Conservation (phyloP, 2,888 invertebrate genomes). For the Nebria brevicollis region DNA sequence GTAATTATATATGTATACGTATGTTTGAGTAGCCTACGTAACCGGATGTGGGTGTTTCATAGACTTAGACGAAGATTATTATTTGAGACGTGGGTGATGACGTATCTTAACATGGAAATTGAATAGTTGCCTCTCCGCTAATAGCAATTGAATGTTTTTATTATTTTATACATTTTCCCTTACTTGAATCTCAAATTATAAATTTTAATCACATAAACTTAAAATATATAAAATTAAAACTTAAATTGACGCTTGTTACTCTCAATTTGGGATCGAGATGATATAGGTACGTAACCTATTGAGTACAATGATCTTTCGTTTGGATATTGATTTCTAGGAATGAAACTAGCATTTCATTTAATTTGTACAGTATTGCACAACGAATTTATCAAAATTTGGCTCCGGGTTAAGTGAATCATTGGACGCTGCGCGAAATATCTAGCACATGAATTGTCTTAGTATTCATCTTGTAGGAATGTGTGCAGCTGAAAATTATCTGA, state of each 20-base stretch:
- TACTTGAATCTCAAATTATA: too few relatives aligned
- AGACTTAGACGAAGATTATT: conserved; percentile 15
- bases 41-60: conserved; percentile 23
- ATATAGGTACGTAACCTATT: too few relatives aligned
- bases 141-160: neutral
- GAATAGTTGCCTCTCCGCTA: neutral
- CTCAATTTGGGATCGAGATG: neutral
- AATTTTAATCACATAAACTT: too few relatives aligned
- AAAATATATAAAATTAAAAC: too few relatives aligned
- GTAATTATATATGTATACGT: conserved; percentile 3
- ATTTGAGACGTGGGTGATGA: conserved; percentile 12
- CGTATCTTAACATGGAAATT: conserved; percentile 4
- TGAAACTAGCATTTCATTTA: neutral
- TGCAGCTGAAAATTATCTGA: neutral
- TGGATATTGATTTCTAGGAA: neutral
- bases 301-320: neutral
- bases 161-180: neutral
- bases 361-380: neutral
- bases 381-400: neutral
- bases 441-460: neutral
- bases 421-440: neutral
- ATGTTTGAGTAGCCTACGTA: conserved; percentile 12
- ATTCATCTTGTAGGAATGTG: neutral
- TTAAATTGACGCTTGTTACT: neutral
- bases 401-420: neutral